Percentiles rank a stretch among this genome's conserved stretches.
phyloP scores from a whole-genome alignment of 92 coral and sea anemone genomes.

The Palythoa caribaeorum region DNA sequence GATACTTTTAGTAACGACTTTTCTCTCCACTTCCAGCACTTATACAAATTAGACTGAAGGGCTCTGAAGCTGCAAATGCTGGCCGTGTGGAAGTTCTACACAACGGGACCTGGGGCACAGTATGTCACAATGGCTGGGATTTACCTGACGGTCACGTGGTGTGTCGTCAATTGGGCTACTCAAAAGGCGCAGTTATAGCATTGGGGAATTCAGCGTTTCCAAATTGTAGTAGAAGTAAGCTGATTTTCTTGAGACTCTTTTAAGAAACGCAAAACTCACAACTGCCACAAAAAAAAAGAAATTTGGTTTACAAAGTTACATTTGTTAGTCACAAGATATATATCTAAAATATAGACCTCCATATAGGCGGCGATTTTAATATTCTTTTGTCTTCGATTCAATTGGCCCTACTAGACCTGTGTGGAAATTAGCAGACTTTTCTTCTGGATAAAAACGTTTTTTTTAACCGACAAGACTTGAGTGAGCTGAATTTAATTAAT shows the following conservation, averaged over 20 bases:
- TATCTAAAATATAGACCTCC: too few species aligned
- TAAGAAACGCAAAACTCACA: neutral
- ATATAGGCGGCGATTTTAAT: too few species aligned
- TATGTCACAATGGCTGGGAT: constrained; percentile 23
- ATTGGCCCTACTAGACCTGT: too few species aligned
- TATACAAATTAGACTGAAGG: constrained; percentile 11
- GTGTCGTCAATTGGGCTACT: constrained; percentile 42
- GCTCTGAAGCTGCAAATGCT: constrained; percentile 35
- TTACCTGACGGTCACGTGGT: constrained; percentile 28
- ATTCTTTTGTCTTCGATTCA: too few species aligned
- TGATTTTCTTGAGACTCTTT: neutral
- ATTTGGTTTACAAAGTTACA: neutral
- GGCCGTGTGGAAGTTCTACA: constrained; percentile 36
- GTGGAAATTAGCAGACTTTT: too few species aligned
- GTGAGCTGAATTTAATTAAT: too few species aligned
- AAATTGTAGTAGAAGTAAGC: neutral
- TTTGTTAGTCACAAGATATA: too few species aligned
- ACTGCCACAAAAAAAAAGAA: neutral
- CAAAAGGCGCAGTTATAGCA: neutral
- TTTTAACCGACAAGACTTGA: too few species aligned
- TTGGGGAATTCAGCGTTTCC: constrained; percentile 7
- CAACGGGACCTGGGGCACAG: constrained; percentile 40
- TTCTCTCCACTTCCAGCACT: neutral
- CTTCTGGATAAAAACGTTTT: too few species aligned
- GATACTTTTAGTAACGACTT: too few species aligned